Conservation (phyloP, 53 echinoderm and acorn worm species). For the Paracentrotus lividus region DNA sequence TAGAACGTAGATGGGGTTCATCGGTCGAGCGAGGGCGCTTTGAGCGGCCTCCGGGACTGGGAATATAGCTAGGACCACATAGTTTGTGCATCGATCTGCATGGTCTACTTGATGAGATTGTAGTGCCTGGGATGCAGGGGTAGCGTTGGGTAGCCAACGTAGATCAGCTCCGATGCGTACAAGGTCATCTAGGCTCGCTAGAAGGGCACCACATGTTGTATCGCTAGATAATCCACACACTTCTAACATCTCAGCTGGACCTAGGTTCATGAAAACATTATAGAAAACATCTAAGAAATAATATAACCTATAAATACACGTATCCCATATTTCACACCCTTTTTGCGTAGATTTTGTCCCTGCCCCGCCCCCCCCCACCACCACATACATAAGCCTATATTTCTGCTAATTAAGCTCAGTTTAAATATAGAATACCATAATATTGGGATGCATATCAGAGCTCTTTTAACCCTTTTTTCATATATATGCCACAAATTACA, state of each 20-base stretch:
- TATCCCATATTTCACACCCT: too few species aligned
- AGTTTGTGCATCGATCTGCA: slow-evolving; percentile 84
- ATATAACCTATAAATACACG: too few species aligned
- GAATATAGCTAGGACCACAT: slow-evolving; percentile 84
- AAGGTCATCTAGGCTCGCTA: slow-evolving; percentile 79
- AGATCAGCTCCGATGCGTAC: slow-evolving; percentile 84
- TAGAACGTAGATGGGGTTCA: slow-evolving; percentile 81
- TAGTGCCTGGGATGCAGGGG: slow-evolving; percentile 62
- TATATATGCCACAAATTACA: too few species aligned
- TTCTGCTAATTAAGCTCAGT: too few species aligned
- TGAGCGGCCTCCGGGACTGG: slow-evolving; percentile 82
- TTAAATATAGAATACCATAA: too few species aligned
- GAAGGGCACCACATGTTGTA: slow-evolving; percentile 78
- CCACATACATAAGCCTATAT: too few species aligned
- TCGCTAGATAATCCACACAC: slow-evolving; percentile 79
- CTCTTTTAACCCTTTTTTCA: too few species aligned
- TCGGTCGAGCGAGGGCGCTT: slow-evolving; percentile 80
- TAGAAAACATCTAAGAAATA: neutral
- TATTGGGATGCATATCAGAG: too few species aligned
- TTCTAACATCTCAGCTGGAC: slow-evolving; percentile 80
- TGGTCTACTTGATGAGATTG: slow-evolving; percentile 77
- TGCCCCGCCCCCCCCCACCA: too few species aligned
- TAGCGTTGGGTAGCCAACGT: slow-evolving; percentile 84
- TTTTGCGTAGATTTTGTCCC: too few species aligned
- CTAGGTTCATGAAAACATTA: slow-evolving; percentile 43